Base-by-base conservation (phyloP, 2,113 vertebrate genomes). In the Erythrocercus mccallii region DNA sequence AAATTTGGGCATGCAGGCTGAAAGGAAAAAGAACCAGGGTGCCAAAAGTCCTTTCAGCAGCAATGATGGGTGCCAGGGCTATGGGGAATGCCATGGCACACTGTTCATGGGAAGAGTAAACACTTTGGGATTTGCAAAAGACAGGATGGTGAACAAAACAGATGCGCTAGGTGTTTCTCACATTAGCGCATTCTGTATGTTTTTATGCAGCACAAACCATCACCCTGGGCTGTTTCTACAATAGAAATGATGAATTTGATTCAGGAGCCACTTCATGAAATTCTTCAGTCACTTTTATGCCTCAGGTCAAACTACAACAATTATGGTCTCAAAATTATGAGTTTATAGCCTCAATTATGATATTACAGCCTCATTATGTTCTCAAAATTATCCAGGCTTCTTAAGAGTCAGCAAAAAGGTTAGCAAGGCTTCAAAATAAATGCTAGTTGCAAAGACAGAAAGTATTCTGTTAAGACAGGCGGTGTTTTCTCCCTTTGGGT, bases 221-320 rank as follows among this genome's bases (percentile, higher is more conserved):
- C 57, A 82, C 44, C 37, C 5, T 61, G 58, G 45, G 44, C 48
- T 86, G 28, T 92, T 94, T 92, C 85, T 70, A 77, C 18, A 54
- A 20, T 4, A 61, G 66, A 80, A 90, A 86, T 73, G 11, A 94
- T 72, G 19, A 78, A 73, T 94, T 88, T 83, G 38, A 83, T 92
- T 90, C 86, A 88, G 56, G 20, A 95, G 27, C 60, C 47, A 44
- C 47, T 93, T 93, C 47, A 60, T 66, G 33, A 81, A 84, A 96
- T 77, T 88, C n/a, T 77, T 73, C 47, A 65, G 38, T 68, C 33
- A 65, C 18, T 86, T 86, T 82, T 80, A 73, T 88, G 76, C 74
- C 53, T 90, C 71, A 65, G 82, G 85, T 90, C 88, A 90, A 92
- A 53, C 68, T 47, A 54, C 66, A 90, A 92, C 71, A 91, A 82